These are phyloP conservation scores for Musca domestica DNA, from an alignment of 1,140 invertebrate species.

Conservation along the genomic window DNA sequence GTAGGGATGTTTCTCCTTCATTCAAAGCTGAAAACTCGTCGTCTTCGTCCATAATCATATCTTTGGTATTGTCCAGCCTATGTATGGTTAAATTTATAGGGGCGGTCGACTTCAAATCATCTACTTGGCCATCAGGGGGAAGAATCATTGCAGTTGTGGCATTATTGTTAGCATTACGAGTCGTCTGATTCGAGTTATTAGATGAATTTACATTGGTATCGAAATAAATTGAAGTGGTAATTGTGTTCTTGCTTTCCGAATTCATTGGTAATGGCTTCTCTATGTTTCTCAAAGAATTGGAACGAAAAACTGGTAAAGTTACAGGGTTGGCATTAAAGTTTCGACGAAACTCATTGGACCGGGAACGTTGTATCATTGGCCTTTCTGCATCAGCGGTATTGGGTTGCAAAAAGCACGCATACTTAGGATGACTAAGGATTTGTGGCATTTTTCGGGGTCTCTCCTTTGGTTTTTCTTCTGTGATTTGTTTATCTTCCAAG, in stretches of 20 bases:
- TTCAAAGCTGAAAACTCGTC: too few relatives aligned
- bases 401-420: conserved; percentile 45
- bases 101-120: too few relatives aligned
- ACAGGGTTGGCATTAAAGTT: background rate
- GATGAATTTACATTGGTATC: conserved; percentile 12
- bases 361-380: conserved; percentile 23
- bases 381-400: conserved; percentile 34
- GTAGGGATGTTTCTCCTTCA: background rate
- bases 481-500: background rate
- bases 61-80: too few relatives aligned
- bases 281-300: conserved; percentile 7
- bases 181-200: too few relatives aligned
- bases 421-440: conserved; percentile 45
- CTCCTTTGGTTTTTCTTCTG: background rate
- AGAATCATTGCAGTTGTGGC: too few relatives aligned
- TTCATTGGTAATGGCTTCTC: background rate
- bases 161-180: too few relatives aligned
- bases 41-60: background rate
- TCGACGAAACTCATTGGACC: conserved; percentile 28
- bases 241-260: conserved; percentile 1
- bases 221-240: conserved; percentile 23
- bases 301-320: background rate
- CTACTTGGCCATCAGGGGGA: too few relatives aligned
- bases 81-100: too few relatives aligned
- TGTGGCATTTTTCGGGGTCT: conserved; percentile 36